Conservation (phyloP, 2,888 invertebrate species). For the Catocala nupta region DNA sequence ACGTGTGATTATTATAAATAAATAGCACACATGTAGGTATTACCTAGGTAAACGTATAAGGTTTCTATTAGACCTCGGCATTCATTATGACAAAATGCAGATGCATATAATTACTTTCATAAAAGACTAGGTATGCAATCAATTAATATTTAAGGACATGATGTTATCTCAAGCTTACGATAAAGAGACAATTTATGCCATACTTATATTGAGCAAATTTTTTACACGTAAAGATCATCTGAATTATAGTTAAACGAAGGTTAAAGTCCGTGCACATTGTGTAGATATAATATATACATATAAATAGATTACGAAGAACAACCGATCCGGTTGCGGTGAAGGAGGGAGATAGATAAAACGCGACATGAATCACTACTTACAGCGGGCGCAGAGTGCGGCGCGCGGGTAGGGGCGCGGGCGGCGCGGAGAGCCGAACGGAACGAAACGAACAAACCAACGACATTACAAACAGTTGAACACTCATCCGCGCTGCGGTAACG, state of each 20-base stretch:
- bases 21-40: neutral
- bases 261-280: slow-evolving; percentile 82
- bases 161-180: neutral
- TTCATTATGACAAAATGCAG: no score
- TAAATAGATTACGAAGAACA: slow-evolving; percentile 86
- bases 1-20: slow-evolving; percentile 24
- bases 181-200: neutral
- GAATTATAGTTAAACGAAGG: slow-evolving; percentile 64
- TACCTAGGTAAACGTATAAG: neutral
- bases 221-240: slow-evolving; percentile 20
- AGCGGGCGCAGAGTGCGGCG: slow-evolving; percentile 77
- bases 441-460: slow-evolving; percentile 79
- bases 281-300: slow-evolving; percentile 70
- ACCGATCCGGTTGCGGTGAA: slow-evolving; percentile 87
- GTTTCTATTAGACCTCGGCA: neutral
- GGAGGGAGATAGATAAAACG: slow-evolving; percentile 87
- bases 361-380: slow-evolving; percentile 87
- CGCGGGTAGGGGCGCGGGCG: slow-evolving; percentile 65
- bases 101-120: no score
- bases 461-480: slow-evolving; percentile 85
- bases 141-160: neutral
- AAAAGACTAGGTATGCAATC: neutral
- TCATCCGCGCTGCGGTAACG: slow-evolving; percentile 79
- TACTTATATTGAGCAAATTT: neutral
- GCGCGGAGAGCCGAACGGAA: slow-evolving; percentile 71